These are phyloP conservation scores for Hypotaenidia philippensis DNA, from an alignment of 2,797 vertebrate species.

Conservation along the genomic window DNA sequence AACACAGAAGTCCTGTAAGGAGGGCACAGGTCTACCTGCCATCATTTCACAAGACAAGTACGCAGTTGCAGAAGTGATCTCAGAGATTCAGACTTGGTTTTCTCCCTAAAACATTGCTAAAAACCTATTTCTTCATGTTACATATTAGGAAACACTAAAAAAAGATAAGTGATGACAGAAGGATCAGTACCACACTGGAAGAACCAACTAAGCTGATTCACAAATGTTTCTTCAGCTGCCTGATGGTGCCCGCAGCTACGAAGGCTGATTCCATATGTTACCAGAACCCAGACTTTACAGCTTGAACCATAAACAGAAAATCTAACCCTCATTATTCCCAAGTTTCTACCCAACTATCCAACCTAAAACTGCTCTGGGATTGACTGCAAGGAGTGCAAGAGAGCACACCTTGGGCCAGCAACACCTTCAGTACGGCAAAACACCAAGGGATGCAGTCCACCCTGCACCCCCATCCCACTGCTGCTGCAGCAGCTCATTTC, in stretches of 20 bases:
- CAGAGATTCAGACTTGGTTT: neutral
- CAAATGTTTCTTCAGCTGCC: neutral
- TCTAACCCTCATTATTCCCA: neutral
- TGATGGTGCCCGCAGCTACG: neutral
- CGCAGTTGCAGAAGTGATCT: fast-evolving
- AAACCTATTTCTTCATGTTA: neutral
- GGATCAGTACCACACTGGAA: neutral
- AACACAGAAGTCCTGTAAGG: neutral
- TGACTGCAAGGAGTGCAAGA: neutral
- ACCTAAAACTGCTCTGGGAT: neutral
- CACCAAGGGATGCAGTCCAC: fast-evolving
- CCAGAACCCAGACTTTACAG: neutral
- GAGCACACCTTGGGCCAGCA: fast-evolving
- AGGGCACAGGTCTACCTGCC: neutral
- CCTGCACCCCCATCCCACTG: neutral
- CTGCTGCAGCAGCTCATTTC: neutral
- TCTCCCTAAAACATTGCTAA: neutral
- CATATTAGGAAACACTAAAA: neutral
- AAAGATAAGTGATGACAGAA: neutral
- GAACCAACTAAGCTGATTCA: neutral
- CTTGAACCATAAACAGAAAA: neutral
- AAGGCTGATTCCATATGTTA: neutral
- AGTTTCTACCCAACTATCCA: neutral
- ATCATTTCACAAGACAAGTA: neutral
- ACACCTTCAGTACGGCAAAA: neutral